A percentile compares a stretch with the other conserved stretches of the same genome.
phyloP scores from a whole-genome alignment of 2,113 vertebrate species.

The Psettodes erumei region DNA sequence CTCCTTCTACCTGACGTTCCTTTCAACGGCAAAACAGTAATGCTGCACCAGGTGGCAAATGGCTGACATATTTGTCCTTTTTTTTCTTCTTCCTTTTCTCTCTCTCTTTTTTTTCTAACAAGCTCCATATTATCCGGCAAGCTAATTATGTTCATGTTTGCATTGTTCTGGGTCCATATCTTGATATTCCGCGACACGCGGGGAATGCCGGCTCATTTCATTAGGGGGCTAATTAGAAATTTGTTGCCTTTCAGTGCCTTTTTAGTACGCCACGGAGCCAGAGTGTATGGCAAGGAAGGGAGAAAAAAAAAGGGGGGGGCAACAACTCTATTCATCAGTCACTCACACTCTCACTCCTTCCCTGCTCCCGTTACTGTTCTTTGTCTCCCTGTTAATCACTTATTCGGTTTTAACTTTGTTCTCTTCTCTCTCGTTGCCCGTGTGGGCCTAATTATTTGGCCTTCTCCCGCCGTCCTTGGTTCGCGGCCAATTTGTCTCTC shows the following conservation, averaged over 20 bases:
- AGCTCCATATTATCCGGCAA: conserved; percentile 21
- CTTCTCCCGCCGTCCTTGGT: conserved; percentile 38
- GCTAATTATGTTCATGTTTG: conserved; percentile 52
- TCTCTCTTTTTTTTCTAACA: not conserved
- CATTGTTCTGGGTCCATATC: conserved; percentile 54
- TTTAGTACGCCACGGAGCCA: conserved; percentile 20
- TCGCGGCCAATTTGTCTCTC: conserved; percentile 42
- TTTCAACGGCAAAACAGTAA: conserved; percentile 4
- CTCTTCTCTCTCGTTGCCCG: conserved; percentile 35
- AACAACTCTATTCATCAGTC: conserved; percentile 52
- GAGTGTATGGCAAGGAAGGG: conserved; percentile 24
- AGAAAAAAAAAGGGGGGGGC: not conserved
- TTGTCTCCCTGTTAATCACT: conserved; percentile 44
- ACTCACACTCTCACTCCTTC: conserved; percentile 36
- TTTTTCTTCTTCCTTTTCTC: not conserved
- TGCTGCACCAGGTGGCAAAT: conserved; percentile 1
- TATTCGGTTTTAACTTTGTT: conserved; percentile 53
- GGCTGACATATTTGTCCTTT: conserved; percentile 6
- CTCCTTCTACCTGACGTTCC: too few species aligned
- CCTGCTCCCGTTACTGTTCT: conserved; percentile 6
- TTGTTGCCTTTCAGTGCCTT: conserved; percentile 43
- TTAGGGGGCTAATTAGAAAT: conserved; percentile 67
- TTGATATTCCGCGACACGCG: conserved; percentile 36
- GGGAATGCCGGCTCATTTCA: conserved; percentile 48
- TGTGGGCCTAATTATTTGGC: conserved; percentile 59